Conservation (phyloP, 1,140 invertebrate genomes). For the Microplitis mediator region DNA sequence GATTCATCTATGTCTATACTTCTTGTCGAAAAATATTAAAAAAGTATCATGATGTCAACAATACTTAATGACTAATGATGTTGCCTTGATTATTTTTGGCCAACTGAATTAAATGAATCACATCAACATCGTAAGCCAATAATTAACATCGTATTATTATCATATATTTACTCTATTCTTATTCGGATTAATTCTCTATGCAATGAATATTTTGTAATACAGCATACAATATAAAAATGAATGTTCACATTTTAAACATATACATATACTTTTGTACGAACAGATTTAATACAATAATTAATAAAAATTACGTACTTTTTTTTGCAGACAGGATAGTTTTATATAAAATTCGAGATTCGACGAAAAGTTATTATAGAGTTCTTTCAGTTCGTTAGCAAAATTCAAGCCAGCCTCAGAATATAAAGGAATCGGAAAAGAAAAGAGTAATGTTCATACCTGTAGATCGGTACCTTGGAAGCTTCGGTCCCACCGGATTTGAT, state of each 20-base stretch:
- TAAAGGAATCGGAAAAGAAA: conserved; percentile 29
- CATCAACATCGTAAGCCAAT: neutral
- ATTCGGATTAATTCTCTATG: neutral
- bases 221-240: too few species aligned
- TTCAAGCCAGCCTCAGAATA: neutral
- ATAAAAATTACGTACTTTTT: too few species aligned
- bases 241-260: too few species aligned
- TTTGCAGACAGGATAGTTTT: too few species aligned
- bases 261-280: too few species aligned
- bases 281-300: too few species aligned
- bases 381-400: neutral
- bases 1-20: neutral
- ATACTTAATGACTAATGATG: conserved; percentile 2
- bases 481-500: conserved; percentile 60
- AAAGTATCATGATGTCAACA: neutral
- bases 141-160: neutral
- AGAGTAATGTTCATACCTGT: conserved; percentile 45
- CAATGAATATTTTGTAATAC: neutral
- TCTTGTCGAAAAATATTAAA: neutral
- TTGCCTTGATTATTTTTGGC: neutral
- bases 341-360: too few species aligned
- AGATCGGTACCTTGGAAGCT: conserved; percentile 53
- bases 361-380: neutral
- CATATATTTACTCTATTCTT: neutral
- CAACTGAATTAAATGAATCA: neutral